Evolutionary conservation across 2,113 vertebrate species (phyloP), one percentile per base, ranked within the genome.

Genomic region (Sitta europaea): DNA sequence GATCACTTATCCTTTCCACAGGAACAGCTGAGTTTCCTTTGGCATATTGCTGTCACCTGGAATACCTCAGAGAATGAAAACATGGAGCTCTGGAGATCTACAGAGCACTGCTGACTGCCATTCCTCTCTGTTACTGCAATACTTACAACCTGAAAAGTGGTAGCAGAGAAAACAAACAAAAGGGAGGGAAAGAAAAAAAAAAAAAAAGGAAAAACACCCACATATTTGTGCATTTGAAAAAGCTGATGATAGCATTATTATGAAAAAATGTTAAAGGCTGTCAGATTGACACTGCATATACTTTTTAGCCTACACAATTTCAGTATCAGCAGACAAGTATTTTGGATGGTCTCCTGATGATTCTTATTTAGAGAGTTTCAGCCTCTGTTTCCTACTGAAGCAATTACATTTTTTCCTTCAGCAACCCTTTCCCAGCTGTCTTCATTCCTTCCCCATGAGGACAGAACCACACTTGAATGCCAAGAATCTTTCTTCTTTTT

Each of bases 381-480:
- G 45, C 29, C 40, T 90, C 31, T 78, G 23, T 53, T 85, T 65
- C 7, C 7, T 65, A 11, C 53, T 57, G 57, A 78, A 84, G 28
- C n/a, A 85, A 90, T 65, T 85, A 20, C 36, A 65, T 66, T 62
- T 61, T 58, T 66, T 70, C 65, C 40, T 62, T 48, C 45, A 48
- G 73, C 40, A 90, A 48, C 57, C 67, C 35, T 93, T 89, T 85
- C 88, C 66, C 78, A 90, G 61, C 61, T 78, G 72, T 62, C 80
- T 93, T 87, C 78, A 62, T 57, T 93, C 40, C 50, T 76, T 92
- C 42, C 90, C 82, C 92, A 27, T 27, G 78, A 92, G 92, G 38
- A 45, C 62, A 92, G 54, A 93, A 88, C 18, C 38, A 70, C 28
- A 58, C 58, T 42, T 40, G 40, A 82, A 94, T 65, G 72, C 13